Conservation (phyloP, 2,113 vertebrate species). For the Girardinichthys multiradiatus region DNA sequence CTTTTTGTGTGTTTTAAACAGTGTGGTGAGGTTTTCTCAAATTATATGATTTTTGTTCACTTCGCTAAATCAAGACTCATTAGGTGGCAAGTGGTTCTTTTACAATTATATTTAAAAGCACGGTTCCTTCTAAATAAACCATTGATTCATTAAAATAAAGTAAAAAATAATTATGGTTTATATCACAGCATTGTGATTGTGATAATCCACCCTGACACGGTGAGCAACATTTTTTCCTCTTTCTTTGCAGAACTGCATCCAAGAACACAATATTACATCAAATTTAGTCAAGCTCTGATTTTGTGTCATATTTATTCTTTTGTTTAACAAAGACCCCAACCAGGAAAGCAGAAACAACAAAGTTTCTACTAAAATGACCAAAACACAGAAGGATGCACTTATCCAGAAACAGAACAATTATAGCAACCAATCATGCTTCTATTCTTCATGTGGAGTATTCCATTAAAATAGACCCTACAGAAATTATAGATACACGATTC, state of each 20-base stretch:
- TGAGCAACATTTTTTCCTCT: not conserved
- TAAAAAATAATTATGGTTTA: too few species aligned
- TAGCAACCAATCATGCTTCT: not conserved
- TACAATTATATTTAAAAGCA: too few species aligned
- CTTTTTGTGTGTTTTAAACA: not conserved
- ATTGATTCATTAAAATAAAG: not conserved
- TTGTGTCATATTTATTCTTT: not conserved
- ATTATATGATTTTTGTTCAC: not conserved
- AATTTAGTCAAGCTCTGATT: too few species aligned
- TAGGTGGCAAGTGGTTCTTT: not conserved
- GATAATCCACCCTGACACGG: not conserved
- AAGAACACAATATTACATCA: not conserved
- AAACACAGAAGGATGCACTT: not conserved
- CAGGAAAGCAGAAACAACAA: not conserved
- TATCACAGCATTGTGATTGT: not conserved
- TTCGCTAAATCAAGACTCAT: too few species aligned
- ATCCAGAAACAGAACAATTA: conserved; percentile 1
- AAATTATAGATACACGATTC: conserved; percentile 23
- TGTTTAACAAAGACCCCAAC: not conserved
- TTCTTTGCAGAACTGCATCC: not conserved
- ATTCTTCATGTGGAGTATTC: conserved; percentile 1
- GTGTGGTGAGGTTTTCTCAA: not conserved
- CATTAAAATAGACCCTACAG: conserved; percentile 20
- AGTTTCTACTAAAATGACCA: not conserved
- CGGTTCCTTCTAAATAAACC: not conserved